These are phyloP conservation scores for Acrobasis consociella DNA, from an alignment of 2,888 invertebrate genomes.

Conservation along the genomic window DNA sequence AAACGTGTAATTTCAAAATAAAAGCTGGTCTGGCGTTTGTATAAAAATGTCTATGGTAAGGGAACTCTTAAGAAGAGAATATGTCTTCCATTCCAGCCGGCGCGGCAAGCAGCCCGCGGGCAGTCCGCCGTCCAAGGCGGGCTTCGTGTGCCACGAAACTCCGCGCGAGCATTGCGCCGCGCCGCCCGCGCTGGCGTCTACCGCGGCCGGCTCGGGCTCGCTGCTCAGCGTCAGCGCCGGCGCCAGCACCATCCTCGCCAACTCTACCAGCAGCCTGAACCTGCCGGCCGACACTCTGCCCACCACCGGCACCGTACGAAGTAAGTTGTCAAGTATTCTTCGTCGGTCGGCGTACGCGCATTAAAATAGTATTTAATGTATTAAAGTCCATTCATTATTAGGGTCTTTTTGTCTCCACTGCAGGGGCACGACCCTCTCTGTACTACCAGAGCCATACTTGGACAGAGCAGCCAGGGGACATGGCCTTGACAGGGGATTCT, in stretches of 20 bases:
- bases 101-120: slow-evolving; percentile 48
- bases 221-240: slow-evolving; percentile 82
- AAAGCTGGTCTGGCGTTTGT: no score
- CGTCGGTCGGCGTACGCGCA: not conserved
- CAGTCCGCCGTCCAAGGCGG: slow-evolving; percentile 37
- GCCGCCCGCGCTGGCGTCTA: slow-evolving; percentile 25
- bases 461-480: no score
- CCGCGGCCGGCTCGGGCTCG: slow-evolving; percentile 57
- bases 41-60: no score
- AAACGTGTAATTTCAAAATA: no score
- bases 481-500: no score
- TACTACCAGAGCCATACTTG: no score
- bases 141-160: slow-evolving; percentile 48
- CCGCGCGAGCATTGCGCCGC: slow-evolving; percentile 29
- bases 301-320: slow-evolving; percentile 25
- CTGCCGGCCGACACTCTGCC: slow-evolving; percentile 42
- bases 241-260: slow-evolving; percentile 84
- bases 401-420: no score
- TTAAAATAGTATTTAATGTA: no score
- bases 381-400: no score
- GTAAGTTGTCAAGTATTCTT: slow-evolving; percentile 29
- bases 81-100: slow-evolving; percentile 10
- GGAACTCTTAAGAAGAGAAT: no score
- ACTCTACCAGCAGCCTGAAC: slow-evolving; percentile 72
- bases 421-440: no score